Base-by-base conservation (phyloP, 2,797 vertebrate species). In the Spinibarbus caldwelli region DNA sequence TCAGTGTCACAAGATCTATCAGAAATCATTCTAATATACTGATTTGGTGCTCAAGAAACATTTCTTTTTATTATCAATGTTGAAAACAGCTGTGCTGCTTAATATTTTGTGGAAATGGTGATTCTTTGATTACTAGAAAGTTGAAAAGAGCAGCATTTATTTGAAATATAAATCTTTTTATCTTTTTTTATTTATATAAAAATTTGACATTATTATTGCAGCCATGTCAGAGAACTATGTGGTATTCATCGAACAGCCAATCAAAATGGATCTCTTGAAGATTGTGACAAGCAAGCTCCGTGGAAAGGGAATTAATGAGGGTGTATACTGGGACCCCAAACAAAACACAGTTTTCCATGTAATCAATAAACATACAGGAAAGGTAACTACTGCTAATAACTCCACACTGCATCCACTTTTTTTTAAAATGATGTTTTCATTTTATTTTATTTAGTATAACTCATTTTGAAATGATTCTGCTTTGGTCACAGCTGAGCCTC, bases 141-240 rank as follows among this genome's bases (percentile, higher is more conserved):
- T 36, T 67, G 1, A 26, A 45, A 71, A 45, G 6, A 72, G 43
- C 10, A 34, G 10, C 7, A 4, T 76, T 47, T 1, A 17, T 49
- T 36, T 19, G 2, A 23, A 31, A 45, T 31, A 11, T 2, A 45
- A 5, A 12, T 49, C 0, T 68, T 66, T 31, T 29, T 15, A 15
- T 17, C 54, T n/a, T 59, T 54, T 57, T 57, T n/a, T 31, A 31
- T 15, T 8, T 66, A 1, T 64, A 3, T 34, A 66, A 66, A 34
- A 34, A 34, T 34, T 9, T 66, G 7, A 66, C 5, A 29, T 66
- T 49, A 23, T 21, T 78, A 70, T 89, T 91, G 67, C 83, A 99
- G 97, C 96, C 21, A 98, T 99, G 96, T 96, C 96, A 38, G 92
- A 95, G 87, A 98, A 98, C 92, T 98, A 97, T 11, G 93, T 99